These are phyloP conservation scores for Micrasema minimum DNA, from an alignment of 1,140 invertebrate genomes.

Conservation along the genomic window DNA sequence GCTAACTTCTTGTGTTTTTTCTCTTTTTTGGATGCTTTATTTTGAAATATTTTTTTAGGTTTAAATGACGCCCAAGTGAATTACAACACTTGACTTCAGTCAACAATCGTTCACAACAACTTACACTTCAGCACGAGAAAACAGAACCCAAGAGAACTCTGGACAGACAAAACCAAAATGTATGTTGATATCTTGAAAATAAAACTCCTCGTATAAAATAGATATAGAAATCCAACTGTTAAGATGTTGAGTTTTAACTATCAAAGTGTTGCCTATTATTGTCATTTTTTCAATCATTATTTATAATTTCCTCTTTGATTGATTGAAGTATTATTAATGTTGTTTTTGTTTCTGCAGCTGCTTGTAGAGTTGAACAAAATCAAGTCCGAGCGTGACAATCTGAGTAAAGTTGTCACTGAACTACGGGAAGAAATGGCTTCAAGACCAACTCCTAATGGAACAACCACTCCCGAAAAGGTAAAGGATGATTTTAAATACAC, in stretches of 20 bases:
- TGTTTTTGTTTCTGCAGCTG: conserved; percentile 29
- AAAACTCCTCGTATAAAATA: no score
- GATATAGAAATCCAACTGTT: no score
- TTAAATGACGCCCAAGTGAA: conserved; percentile 60
- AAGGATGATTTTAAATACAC: no score
- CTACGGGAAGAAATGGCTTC: conserved; percentile 44
- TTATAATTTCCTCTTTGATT: no score
- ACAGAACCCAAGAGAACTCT: conserved; percentile 63
- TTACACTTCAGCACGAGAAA: conserved; percentile 60
- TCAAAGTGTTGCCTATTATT: no score
- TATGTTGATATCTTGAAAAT: no score
- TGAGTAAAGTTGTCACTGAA: conserved; percentile 56
- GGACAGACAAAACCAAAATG: conserved; percentile 66
- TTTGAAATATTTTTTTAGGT: conserved; percentile 49
- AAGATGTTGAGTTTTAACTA: no score
- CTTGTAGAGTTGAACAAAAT: conserved; percentile 64
- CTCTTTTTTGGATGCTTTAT: no score
- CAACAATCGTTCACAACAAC: conserved; percentile 56
- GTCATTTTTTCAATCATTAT: no score
- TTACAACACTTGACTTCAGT: conserved; percentile 54
- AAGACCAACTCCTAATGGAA: conserved; percentile 47
- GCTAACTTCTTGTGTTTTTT: no score
- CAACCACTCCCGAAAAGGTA: conserved; percentile 51
- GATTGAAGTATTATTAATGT: no score
- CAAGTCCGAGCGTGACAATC: conserved; percentile 58